These are phyloP conservation scores for Drosophila sulfurigaster DNA, from an alignment of 1,140 invertebrate species.

Conservation along the genomic window DNA sequence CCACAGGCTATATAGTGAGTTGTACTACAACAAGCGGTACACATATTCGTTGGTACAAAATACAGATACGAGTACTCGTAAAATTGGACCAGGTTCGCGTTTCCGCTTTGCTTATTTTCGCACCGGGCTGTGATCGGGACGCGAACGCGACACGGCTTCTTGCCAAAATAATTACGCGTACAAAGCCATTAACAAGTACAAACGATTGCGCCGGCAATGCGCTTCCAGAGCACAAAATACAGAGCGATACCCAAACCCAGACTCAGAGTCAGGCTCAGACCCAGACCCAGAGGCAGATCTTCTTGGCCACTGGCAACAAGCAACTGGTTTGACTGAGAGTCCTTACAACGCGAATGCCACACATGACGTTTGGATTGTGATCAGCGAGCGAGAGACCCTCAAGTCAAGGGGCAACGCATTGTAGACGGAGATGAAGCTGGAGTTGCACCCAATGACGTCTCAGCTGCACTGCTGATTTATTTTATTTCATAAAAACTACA, in stretches of 20 bases:
- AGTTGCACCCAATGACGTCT: conserved; percentile 63
- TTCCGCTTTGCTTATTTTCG: conserved; percentile 65
- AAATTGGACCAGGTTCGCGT: conserved; percentile 55
- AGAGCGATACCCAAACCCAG: background rate
- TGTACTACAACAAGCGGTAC: conserved; percentile 3
- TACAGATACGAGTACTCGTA: conserved; percentile 5
- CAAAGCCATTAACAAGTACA: conserved; percentile 83
- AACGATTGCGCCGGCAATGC: conserved; percentile 71
- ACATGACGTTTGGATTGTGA: conserved; percentile 72
- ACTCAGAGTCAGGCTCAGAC: background rate
- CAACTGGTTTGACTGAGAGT: conserved; percentile 58
- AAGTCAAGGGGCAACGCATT: conserved; percentile 1
- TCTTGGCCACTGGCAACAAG: conserved; percentile 27
- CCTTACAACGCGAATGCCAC: conserved; percentile 66
- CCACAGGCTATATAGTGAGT: conserved; percentile 27
- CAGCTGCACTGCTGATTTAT: conserved; percentile 74
- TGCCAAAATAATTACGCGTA: conserved; percentile 84
- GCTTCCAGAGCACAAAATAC: conserved; percentile 12
- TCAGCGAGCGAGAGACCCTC: conserved; percentile 12
- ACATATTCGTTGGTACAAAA: conserved; percentile 17
- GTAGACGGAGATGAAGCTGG: conserved; percentile 7
- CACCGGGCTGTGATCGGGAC: conserved; percentile 23
- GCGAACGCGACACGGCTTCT: conserved; percentile 57
- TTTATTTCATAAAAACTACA: conserved; percentile 80
- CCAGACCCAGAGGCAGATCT: conserved; percentile 10